phyloP scores from a whole-genome alignment of 2,797 vertebrate species.

The Anas flavirostris region DNA sequence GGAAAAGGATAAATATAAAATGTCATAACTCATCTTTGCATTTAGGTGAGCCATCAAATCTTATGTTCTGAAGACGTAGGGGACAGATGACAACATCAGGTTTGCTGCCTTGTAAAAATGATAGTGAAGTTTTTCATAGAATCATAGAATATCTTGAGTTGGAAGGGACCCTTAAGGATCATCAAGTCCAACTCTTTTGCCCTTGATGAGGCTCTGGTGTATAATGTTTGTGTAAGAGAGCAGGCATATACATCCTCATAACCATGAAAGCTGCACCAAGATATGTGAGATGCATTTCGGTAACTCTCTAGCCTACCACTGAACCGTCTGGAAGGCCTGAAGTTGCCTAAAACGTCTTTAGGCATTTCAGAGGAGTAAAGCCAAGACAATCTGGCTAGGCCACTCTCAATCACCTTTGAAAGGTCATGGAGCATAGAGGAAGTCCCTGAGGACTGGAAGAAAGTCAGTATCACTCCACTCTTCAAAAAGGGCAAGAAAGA shows the following conservation, averaged over 20 bases:
- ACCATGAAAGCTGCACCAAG: background rate
- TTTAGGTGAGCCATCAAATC: conserved; percentile 24
- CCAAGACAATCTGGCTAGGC: background rate
- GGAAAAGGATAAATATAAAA: conserved; percentile 1
- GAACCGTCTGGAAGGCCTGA: background rate
- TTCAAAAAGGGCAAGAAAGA: no score
- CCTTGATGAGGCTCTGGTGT: background rate
- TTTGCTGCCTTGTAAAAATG: background rate
- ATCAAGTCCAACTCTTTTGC: no score
- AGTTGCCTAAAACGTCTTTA: background rate
- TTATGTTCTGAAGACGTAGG: background rate
- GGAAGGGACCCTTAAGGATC: no score
- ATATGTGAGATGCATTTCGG: background rate
- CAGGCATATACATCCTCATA: background rate
- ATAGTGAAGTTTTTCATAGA: background rate
- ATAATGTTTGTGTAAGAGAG: background rate
- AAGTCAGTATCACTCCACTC: no score
- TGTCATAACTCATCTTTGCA: background rate
- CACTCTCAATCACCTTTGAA: no score
- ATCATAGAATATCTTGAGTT: no score
- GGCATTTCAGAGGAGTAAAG: background rate
- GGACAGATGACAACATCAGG: background rate
- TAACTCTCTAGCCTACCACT: background rate
- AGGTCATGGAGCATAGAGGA: no score
- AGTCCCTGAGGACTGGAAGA: no score